Conservation (phyloP, 1,140 invertebrate species). For the Hylyphantes graminicola region DNA sequence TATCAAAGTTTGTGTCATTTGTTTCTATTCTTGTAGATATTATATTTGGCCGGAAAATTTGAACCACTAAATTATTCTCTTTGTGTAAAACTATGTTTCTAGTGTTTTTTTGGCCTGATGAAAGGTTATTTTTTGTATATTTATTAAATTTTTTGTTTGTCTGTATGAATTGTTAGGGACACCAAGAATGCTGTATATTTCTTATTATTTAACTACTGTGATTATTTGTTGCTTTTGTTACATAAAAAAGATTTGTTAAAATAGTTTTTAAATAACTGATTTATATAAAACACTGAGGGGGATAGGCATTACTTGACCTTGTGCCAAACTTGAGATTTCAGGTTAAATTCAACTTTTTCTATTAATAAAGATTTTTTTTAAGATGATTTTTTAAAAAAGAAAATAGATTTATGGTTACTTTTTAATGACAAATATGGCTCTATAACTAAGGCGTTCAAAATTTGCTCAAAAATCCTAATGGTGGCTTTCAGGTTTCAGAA, state of each 20-base stretch:
- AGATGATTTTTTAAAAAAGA: too few relatives aligned
- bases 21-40: slow-evolving; percentile 7
- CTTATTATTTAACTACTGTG: slow-evolving; percentile 25
- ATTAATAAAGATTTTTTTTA: too few relatives aligned
- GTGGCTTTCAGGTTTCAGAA: too few relatives aligned
- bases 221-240: slow-evolving; percentile 53
- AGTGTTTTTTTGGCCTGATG: background rate
- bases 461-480: too few relatives aligned
- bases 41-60: background rate
- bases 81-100: background rate
- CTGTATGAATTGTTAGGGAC: slow-evolving; percentile 2
- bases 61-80: background rate
- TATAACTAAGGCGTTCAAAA: too few relatives aligned
- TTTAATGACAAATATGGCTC: too few relatives aligned
- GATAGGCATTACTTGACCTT: too few relatives aligned
- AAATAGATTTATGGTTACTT: too few relatives aligned
- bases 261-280: too few relatives aligned
- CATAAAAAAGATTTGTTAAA: background rate
- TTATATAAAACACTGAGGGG: too few relatives aligned
- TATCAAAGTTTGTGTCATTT: background rate
- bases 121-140: slow-evolving; percentile 26
- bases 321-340: too few relatives aligned
- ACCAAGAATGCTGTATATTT: slow-evolving; percentile 17
- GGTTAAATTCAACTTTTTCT: too few relatives aligned
- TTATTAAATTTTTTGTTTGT: background rate